Conservation (phyloP, 2,113 vertebrate genomes). For the Hippocampus mohnikei region DNA sequence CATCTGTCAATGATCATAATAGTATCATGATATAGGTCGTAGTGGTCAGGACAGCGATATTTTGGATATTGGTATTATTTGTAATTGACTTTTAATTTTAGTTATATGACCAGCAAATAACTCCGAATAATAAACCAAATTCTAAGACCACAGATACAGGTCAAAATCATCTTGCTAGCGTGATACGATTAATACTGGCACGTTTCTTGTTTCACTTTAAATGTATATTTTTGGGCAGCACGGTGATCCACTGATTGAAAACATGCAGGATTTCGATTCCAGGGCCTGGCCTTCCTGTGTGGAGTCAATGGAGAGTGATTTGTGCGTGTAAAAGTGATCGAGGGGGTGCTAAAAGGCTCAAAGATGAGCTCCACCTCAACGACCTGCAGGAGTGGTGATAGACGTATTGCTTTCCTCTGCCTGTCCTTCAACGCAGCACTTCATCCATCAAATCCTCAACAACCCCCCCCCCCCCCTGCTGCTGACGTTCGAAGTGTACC, state of each 20-base stretch:
- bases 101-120: too few species aligned
- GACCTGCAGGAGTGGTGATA: constrained; percentile 30
- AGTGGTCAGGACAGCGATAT: constrained; percentile 7
- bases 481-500: constrained; percentile 54
- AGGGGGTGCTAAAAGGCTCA: constrained; percentile 5
- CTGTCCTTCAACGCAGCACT: constrained; percentile 41
- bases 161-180: too few species aligned
- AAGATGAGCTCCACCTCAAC: constrained; percentile 42
- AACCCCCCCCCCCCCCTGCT: constrained; percentile 7
- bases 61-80: too few species aligned
- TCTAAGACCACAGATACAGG: too few species aligned
- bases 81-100: too few species aligned
- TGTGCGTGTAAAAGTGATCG: constrained; percentile 34
- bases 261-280: too few species aligned
- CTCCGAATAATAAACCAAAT: too few species aligned
- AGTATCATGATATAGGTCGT: not conserved
- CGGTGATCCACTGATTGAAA: too few species aligned
- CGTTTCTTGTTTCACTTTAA: too few species aligned
- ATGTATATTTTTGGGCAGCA: too few species aligned
- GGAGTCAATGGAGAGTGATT: constrained; percentile 34
- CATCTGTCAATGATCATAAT: not conserved
- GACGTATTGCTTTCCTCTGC: constrained; percentile 33
- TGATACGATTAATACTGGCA: too few species aligned
- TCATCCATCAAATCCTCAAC: constrained; percentile 33
- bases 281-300: too few species aligned